A percentile compares a stretch with the other conserved stretches of the same genome.
Evolutionary conservation across 1,140 invertebrate genomes (phyloP).

Genomic region (Bombus huntii): DNA sequence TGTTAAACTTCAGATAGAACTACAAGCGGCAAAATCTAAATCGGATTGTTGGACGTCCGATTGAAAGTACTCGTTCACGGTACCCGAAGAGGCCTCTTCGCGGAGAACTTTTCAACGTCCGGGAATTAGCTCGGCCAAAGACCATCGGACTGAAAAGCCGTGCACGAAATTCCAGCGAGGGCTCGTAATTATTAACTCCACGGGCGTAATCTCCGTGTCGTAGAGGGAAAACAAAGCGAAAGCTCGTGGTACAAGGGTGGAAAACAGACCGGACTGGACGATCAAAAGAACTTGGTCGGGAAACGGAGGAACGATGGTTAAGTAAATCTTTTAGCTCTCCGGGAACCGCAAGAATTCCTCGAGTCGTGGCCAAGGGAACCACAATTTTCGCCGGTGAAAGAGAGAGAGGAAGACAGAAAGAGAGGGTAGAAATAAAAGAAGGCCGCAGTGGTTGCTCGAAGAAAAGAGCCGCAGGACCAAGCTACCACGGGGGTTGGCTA

Average conservation of each 20-base stretch:
- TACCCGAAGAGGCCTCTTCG: not conserved
- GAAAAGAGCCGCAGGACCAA: slow-evolving; percentile 12
- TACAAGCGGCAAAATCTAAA: not conserved
- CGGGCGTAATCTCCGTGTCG: slow-evolving; percentile 29
- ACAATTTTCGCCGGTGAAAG: slow-evolving; percentile 40
- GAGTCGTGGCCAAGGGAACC: slow-evolving; percentile 1
- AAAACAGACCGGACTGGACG: not conserved
- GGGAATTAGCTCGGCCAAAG: not conserved
- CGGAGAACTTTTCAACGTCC: not conserved
- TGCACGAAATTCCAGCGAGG: not conserved
- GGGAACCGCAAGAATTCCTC: slow-evolving; percentile 45
- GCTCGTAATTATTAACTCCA: slow-evolving; percentile 40
- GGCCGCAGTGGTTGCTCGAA: slow-evolving; percentile 1
- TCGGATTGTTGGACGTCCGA: not conserved
- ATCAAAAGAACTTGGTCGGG: slow-evolving; percentile 40
- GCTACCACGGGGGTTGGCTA: not conserved
- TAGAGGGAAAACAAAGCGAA: slow-evolving; percentile 7
- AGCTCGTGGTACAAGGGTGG: not conserved
- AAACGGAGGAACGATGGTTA: slow-evolving; percentile 29
- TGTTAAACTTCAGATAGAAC: not conserved
- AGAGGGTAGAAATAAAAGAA: slow-evolving; percentile 25
- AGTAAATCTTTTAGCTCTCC: slow-evolving; percentile 47
- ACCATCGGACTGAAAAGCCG: not conserved
- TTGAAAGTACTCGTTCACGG: not conserved
- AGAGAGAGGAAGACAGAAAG: not conserved